phyloP scores from a whole-genome alignment of 2,797 vertebrate genomes.

The Ciconia nigra region DNA sequence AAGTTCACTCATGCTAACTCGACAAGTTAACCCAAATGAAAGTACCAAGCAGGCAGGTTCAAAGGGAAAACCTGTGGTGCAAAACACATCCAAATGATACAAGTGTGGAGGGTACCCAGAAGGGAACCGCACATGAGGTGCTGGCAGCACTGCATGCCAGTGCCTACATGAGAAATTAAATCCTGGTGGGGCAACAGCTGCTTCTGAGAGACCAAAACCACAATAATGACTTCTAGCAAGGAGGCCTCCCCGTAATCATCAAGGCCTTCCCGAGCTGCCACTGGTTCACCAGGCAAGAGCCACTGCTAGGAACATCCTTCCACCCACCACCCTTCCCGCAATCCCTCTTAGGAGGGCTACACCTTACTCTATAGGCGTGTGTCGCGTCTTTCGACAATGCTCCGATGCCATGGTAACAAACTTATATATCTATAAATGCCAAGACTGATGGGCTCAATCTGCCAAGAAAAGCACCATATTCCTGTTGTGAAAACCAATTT shows the following conservation, averaged over 20 bases:
- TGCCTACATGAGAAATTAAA: not conserved
- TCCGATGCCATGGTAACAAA: conserved; percentile 10
- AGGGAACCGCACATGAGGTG: not conserved
- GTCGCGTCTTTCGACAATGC: rapidly evolving
- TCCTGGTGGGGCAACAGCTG: not conserved
- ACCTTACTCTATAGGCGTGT: not conserved
- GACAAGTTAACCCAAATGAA: not conserved
- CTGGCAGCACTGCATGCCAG: not conserved
- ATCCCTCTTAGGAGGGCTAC: not conserved
- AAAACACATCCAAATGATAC: not conserved
- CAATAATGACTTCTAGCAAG: not conserved
- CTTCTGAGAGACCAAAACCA: not conserved
- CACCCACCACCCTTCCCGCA: not conserved
- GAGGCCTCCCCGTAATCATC: not conserved
- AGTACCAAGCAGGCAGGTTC: not conserved
- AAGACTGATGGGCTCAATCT: conserved; percentile 11
- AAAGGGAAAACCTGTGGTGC: not conserved
- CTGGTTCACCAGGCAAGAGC: not conserved
- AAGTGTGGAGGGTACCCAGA: not conserved
- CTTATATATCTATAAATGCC: not conserved
- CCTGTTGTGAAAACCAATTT: not conserved
- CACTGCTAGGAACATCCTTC: not conserved
- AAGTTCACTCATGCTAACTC: not conserved
- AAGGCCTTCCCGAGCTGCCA: not conserved
- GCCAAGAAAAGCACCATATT: not conserved